A percentile compares a stretch with the other conserved stretches of the same genome.
phyloP scores from a whole-genome alignment of 2,113 vertebrate genomes.

The Miniopterus natalensis region DNA sequence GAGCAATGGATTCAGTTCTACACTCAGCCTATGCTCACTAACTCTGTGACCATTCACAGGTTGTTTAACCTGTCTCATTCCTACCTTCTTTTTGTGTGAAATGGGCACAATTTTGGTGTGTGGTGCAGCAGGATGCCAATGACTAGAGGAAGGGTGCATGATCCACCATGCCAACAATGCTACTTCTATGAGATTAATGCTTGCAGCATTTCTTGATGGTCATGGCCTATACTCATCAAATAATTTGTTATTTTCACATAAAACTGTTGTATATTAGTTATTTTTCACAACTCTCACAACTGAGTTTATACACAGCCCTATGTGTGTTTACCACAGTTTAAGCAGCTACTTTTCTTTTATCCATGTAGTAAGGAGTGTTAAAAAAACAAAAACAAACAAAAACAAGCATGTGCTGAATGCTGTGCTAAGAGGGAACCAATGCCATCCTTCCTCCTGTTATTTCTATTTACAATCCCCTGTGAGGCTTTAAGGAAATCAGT shows the following conservation, averaged over 20 bases:
- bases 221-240: not conserved
- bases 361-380: not conserved
- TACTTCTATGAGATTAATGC: not conserved
- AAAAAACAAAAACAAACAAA: not conserved
- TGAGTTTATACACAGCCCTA: not conserved
- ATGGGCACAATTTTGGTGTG: not conserved
- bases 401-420: not conserved
- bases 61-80: not conserved
- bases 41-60: not conserved
- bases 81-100: not conserved
- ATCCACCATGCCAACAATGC: fast-evolving
- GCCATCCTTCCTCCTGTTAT: not conserved
- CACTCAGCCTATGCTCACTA: not conserved
- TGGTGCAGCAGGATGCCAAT: fast-evolving
- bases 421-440: not conserved
- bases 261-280: not conserved
- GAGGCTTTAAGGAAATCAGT: not conserved
- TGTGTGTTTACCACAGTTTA: not conserved
- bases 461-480: not conserved
- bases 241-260: not conserved
- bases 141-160: no score
- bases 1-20: not conserved
- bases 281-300: not conserved
- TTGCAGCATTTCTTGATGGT: not conserved
- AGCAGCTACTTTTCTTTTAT: not conserved